Evolutionary conservation across 2,888 invertebrate genomes (phyloP), one percentile per base, ranked within the genome.

Genomic region (Anoncus sp.): DNA sequence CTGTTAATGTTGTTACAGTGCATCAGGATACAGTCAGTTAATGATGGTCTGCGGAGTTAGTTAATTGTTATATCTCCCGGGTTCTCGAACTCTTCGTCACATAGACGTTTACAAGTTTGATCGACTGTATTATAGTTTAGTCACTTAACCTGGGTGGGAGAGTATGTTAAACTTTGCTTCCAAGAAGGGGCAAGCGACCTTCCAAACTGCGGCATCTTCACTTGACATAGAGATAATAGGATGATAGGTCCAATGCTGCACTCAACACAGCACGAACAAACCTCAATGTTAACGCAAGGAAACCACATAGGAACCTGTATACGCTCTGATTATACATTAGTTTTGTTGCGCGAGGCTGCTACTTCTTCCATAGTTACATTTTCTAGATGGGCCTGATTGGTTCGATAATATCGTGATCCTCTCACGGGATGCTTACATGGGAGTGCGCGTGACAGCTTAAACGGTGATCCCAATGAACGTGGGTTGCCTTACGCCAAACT

Each of bases 181-280:
- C 16, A 10, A 16, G 18, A 27, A 62, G 47, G n/a, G 5, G 35
- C 24, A 40, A 59, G 65, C 57, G 47, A 73, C 6, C 47, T 6
- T 22, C 27, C 18, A 20, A 22, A 27, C 16, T 12, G 3, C 31
- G 10, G 43, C 31, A 40, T 27, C 47, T 57, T 6, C 57, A 47
- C 55, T 72, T 72, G 72, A 55, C 35, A 45, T 47, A 55, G 27
- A 5, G 49, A 55, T 45, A 65, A 73, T 35, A 73, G 65, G 47
- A 47, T 51, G 27, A 14, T 18, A 49, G 53, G 55, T 65, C 65
- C 22, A 18, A n/a, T 49, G 55, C 10, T 12, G 47, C 38, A 49
- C 38, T 38, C 47, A 38, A 40, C 38, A 38, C 38, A 12, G 31
- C 31, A 57, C 38, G 12, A 22, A 14, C n/a, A n/a, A n/a, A n/a